phyloP scores from a whole-genome alignment of 2,113 vertebrate species.

The Gobiocypris rarus region DNA sequence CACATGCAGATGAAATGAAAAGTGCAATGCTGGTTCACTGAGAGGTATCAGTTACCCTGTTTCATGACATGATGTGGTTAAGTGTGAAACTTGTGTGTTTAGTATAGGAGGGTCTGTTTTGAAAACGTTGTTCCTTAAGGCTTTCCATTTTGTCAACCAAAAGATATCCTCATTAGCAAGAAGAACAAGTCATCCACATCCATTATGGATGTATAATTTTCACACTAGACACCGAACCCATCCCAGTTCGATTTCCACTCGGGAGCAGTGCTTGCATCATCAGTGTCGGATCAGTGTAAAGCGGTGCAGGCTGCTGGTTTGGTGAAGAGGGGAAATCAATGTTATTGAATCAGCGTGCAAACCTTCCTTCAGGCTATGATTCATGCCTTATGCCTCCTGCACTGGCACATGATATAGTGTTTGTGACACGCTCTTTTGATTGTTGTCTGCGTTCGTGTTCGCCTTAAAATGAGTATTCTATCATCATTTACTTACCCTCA shows the following conservation, averaged over 20 bases:
- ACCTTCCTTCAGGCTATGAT: constrained; percentile 29
- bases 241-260: constrained; percentile 49
- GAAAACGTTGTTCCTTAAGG: neutral
- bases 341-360: constrained; percentile 26
- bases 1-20: neutral
- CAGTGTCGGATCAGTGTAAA: constrained; percentile 30
- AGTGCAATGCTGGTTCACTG: neutral
- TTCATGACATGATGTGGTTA: constrained; percentile 19
- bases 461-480: neutral
- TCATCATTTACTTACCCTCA: neutral
- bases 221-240: neutral
- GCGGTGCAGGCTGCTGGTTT: constrained; percentile 38
- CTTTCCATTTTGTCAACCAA: neutral
- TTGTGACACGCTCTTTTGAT: neutral
- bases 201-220: constrained; percentile 10
- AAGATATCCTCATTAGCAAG: constrained; percentile 9
- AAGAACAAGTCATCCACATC: neutral
- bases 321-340: constrained; percentile 47
- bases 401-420: constrained; percentile 24
- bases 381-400: constrained; percentile 4
- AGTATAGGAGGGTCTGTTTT: neutral
- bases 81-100: neutral
- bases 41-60: neutral
- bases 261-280: constrained; percentile 44
- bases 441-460: neutral